A percentile compares a stretch with the other conserved stretches of the same genome.
Evolutionary conservation across 2,113 vertebrate genomes (phyloP).

Genomic region (Channa maculata): DNA sequence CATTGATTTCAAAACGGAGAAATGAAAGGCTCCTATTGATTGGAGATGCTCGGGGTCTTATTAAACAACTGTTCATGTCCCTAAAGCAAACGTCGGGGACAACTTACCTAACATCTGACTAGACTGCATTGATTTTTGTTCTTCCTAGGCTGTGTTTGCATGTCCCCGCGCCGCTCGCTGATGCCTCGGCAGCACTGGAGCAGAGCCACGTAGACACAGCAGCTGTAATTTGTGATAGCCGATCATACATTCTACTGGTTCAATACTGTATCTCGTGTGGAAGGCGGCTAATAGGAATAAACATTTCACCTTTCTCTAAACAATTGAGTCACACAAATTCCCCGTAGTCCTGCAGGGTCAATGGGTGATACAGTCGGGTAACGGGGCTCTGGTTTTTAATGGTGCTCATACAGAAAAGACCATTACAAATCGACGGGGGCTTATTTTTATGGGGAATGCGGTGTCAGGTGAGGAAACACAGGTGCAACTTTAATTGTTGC

Average conservation of each 20-base stretch:
- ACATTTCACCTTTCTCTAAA: constrained; percentile 84
- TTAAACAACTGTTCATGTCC: constrained; percentile 82
- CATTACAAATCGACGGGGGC: constrained; percentile 60
- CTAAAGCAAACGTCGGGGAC: constrained; percentile 74
- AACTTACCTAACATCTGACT: constrained; percentile 80
- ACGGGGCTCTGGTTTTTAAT: constrained; percentile 59
- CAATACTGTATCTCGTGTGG: constrained; percentile 76
- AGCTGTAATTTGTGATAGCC: constrained; percentile 79
- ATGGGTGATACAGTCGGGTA: constrained; percentile 64
- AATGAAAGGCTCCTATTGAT: constrained; percentile 82
- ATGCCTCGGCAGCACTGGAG: constrained; percentile 39
- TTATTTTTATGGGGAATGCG: constrained; percentile 43
- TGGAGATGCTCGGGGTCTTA: constrained; percentile 80
- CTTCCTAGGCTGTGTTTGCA: constrained; percentile 73
- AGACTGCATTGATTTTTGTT: constrained; percentile 79
- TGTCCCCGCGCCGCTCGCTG: constrained; percentile 57
- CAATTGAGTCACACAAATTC: constrained; percentile 77
- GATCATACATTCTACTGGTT: constrained; percentile 69
- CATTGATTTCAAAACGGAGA: constrained; percentile 79
- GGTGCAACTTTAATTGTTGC: constrained; percentile 76
- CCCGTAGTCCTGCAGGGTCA: constrained; percentile 68
- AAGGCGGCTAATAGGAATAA: constrained; percentile 81
- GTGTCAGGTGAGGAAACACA: constrained; percentile 55
- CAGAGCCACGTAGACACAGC: constrained; percentile 46
- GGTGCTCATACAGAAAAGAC: constrained; percentile 55